These are phyloP conservation scores for Listronotus bonariensis DNA, from an alignment of 1,140 invertebrate genomes.

Conservation along the genomic window DNA sequence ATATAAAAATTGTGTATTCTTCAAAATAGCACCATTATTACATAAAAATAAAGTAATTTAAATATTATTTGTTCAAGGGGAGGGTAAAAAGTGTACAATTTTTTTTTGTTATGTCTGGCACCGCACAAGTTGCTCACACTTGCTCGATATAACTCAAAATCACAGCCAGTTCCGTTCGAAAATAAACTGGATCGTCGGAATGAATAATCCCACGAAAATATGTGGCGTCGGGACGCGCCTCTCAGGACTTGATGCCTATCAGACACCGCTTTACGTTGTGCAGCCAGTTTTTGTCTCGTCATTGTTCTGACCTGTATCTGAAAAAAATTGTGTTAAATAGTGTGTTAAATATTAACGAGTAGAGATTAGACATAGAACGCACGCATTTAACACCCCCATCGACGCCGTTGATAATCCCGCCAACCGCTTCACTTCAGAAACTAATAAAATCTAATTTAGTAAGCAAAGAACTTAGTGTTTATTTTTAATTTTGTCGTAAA, in stretches of 20 bases:
- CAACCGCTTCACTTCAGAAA: no score
- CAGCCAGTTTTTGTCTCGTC: slow-evolving; percentile 53
- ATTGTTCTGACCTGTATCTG: slow-evolving; percentile 44
- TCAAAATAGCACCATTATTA: neutral
- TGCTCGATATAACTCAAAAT: neutral
- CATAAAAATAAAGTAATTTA: no score
- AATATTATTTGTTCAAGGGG: no score
- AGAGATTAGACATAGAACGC: no score
- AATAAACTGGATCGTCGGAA: neutral
- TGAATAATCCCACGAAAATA: no score
- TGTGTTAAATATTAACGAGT: neutral
- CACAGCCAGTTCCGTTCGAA: slow-evolving; percentile 12
- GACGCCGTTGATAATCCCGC: no score
- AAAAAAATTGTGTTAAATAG: neutral
- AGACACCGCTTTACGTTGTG: slow-evolving; percentile 53
- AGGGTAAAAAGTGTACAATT: no score
- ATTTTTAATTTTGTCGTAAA: no score
- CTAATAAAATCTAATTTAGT: no score
- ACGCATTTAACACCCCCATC: no score
- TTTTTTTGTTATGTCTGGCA: neutral
- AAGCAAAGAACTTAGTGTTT: no score
- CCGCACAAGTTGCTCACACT: neutral
- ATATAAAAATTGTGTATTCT: neutral
- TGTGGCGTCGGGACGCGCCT: neutral
- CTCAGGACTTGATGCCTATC: slow-evolving; percentile 46